phyloP scores from a whole-genome alignment of 2,797 vertebrate genomes.

The Lepidocolaptes lacrymiger region DNA sequence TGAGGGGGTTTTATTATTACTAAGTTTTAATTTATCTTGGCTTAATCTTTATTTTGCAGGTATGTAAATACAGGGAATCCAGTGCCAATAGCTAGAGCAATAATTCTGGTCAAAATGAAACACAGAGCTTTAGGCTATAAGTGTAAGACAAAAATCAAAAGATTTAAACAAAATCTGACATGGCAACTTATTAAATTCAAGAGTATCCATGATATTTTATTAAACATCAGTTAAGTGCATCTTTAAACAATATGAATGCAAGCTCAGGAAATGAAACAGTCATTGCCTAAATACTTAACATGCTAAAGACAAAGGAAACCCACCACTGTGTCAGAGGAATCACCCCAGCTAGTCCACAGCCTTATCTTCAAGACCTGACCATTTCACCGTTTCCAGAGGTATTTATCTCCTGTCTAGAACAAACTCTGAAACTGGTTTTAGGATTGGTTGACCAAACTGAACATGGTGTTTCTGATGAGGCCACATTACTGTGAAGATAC shows the following conservation, averaged over 20 bases:
- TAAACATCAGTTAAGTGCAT: conserved; percentile 37
- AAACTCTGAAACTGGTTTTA: neutral
- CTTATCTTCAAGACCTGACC: neutral
- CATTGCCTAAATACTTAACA: neutral
- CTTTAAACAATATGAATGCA: conserved; percentile 18
- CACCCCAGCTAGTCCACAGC: neutral
- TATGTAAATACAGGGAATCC: conserved; percentile 41
- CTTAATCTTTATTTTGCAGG: conserved; percentile 27
- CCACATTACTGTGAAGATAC: neutral
- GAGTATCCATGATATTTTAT: neutral
- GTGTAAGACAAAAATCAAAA: conserved; percentile 46
- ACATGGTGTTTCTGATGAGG: neutral
- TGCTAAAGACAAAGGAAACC: neutral
- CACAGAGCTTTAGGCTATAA: conserved; percentile 21
- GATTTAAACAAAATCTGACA: conserved; percentile 48
- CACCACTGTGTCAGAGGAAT: neutral
- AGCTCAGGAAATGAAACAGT: conserved; percentile 54
- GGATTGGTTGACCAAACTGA: neutral
- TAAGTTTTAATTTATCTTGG: conserved; percentile 50
- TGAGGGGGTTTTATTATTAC: conserved; percentile 21
- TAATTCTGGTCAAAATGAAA: conserved; percentile 54
- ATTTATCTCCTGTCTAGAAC: neutral
- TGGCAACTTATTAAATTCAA: conserved; percentile 17
- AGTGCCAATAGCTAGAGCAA: conserved; percentile 31
- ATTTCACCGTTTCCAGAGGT: neutral